Base-by-base conservation (phyloP, 2,888 invertebrate genomes). In the Pyralis farinalis region DNA sequence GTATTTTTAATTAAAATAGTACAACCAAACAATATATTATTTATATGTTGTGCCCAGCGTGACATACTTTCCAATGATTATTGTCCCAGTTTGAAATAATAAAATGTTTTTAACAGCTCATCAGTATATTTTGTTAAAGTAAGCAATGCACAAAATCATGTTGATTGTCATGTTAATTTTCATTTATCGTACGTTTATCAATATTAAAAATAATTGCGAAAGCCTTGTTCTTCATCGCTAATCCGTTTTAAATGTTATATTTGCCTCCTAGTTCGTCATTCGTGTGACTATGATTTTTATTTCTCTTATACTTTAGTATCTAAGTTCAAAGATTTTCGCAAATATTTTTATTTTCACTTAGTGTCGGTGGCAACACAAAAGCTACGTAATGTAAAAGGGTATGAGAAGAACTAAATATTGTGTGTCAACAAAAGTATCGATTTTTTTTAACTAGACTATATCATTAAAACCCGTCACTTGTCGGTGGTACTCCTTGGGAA, bases 1-100 rank as follows among this genome's bases (percentile, higher is more conserved):
- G 43, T 63, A 53, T 56, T 57, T 57, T 48, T 45, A 52, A 55
- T 56, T 53, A 50, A 52, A 57, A 60, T 63, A 59, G 57, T 67
- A 63, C 58, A 62, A 58, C 44, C 45, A 40, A 34, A n/a, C n/a
- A 16, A 5, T 21, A 22, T 8, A 25, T 25, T 25, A 25, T 25
- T 31, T n/a, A 12, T 20, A 28, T 27, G n/a, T 12, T 16, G 28
- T 36, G 20, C 16, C 27, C 35, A 12, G 16, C 5, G 28, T 28
- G 10, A 34, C 8, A 8, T 22, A 12, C 11, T 16, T 16, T 16
- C 16, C 16, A 9, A 33, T 33, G 9, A 12, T 8, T 29, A 4
- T 29, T 10, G 9, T 5, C 20, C n/a, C 20, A n/a, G 12, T 12
- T 6, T 16, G 7, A 31, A 11, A 22, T 1, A 21, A 10, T 34